These are phyloP conservation scores for Prenolepis imparis DNA, from an alignment of 2,888 invertebrate species.

Conservation along the genomic window DNA sequence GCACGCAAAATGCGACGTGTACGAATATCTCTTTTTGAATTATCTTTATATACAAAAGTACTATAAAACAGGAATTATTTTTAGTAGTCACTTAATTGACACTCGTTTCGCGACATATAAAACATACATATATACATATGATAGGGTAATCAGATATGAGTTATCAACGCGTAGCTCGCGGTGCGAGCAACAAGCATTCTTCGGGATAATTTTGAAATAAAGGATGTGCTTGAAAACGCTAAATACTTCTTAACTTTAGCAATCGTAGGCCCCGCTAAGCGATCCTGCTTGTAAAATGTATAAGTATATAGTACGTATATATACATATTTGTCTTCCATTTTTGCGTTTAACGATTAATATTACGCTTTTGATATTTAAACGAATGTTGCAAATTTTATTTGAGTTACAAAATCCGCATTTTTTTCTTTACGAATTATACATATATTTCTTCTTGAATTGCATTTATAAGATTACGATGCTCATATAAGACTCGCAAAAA, in stretches of 20 bases:
- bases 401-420: background rate
- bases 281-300: slow-evolving; percentile 37
- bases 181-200: slow-evolving; percentile 34
- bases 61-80: slow-evolving; percentile 29
- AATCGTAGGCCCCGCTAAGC: slow-evolving; percentile 14
- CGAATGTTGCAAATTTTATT: background rate
- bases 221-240: slow-evolving; percentile 37
- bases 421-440: background rate
- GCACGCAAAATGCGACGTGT: slow-evolving; percentile 7
- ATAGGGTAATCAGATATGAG: background rate
- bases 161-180: slow-evolving; percentile 18
- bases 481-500: background rate
- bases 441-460: slow-evolving; percentile 2
- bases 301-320: slow-evolving; percentile 14
- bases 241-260: slow-evolving; percentile 38
- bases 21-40: slow-evolving; percentile 32
- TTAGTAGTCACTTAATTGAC: slow-evolving; percentile 21
- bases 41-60: slow-evolving; percentile 2
- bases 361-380: slow-evolving; percentile 23
- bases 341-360: slow-evolving; percentile 24
- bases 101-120: slow-evolving; percentile 18
- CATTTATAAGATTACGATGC: slow-evolving; percentile 20
- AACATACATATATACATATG: slow-evolving; percentile 3
- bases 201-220: slow-evolving; percentile 12
- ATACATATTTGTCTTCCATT: slow-evolving; percentile 46